Base-by-base conservation (phyloP, 2,113 vertebrate species). In the Callipepla squamata region DNA sequence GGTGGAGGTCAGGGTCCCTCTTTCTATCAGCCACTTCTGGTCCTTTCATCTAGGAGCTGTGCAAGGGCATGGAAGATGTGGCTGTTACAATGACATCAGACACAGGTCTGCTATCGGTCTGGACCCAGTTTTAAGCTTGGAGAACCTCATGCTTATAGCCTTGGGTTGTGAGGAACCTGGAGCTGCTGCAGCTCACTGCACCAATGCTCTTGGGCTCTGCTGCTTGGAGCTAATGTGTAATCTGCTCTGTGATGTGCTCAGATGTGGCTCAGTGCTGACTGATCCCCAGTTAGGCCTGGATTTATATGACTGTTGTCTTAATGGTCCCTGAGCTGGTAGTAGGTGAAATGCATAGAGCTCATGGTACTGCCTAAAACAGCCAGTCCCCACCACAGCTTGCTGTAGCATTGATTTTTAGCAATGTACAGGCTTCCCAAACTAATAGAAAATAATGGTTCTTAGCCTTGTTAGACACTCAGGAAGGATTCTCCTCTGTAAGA, bases 231-330 rank as follows among this genome's bases (percentile, higher is more conserved):
- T 80, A 80, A 77, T 86, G 83, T 34, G 44, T 44, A 72, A 53
- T 21, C 69, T 84, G 84, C 51, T 55, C 2, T 0, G 1, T 25
- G 78, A 73, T 45, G 23, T 81, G 47, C 15, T 92, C 62, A 14
- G 30, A 17, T 85, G 77, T 90, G 40, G 61, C 85, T 90, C 80
- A 68, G 68, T 17, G 25, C 38, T 80, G 50, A 10, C 38, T 83
- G 58, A 80, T 80, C 53, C 51, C 82, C 59, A 62, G 78, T 57
- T 57, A 85, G 65, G 36, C 42, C 50, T 23, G 47, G 55, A 25
- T 69, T 94, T 42, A 68, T 96, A 13, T 89, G 87, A 62, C 51
- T 88, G 32, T 94, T 67, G 18, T 82, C 45, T 65, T 95, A 92
- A 81, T 83, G 34, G 55, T 65, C 55, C 21, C n/a, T 85, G 82